phyloP scores from a whole-genome alignment of 2,797 vertebrate species.

The Menidia menidia region DNA sequence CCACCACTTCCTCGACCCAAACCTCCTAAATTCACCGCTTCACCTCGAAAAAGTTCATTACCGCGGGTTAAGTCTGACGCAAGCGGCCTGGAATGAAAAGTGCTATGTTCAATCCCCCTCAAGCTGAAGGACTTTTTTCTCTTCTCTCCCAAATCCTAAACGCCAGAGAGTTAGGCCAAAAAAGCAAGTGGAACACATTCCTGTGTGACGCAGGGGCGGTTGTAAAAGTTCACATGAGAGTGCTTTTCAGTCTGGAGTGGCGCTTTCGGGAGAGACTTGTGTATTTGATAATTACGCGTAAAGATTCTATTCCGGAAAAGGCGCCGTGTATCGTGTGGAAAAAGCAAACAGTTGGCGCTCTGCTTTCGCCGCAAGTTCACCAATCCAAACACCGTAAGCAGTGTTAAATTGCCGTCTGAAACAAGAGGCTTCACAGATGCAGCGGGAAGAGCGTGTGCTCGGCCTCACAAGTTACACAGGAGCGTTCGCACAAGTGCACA shows the following conservation, averaged over 20 bases:
- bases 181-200: constrained; percentile 49
- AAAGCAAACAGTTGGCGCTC: constrained; percentile 1
- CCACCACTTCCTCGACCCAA: constrained; percentile 31
- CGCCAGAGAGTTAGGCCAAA: constrained; percentile 7
- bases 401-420: constrained; percentile 62
- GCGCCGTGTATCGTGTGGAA: neutral
- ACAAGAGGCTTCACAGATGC: constrained; percentile 52
- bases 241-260: constrained; percentile 9
- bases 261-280: neutral
- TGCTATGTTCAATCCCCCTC: constrained; percentile 10
- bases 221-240: constrained; percentile 46
- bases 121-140: neutral
- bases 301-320: neutral
- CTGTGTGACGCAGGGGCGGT: constrained; percentile 36
- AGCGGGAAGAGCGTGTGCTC: constrained; percentile 52
- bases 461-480: constrained; percentile 39
- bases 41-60: constrained; percentile 19
- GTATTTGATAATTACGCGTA: neutral
- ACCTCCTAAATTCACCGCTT: constrained; percentile 17
- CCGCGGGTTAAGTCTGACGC: constrained; percentile 2
- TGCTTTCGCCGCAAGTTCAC: constrained; percentile 40
- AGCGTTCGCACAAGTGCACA: constrained; percentile 3
- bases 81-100: constrained; percentile 24
- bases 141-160: constrained; percentile 16
- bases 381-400: constrained; percentile 47